Percentiles rank a stretch among this genome's conserved stretches.
These are phyloP conservation scores for Pseudomugil gertrudae DNA, from an alignment of 2,797 vertebrate species.

Conservation along the genomic window DNA sequence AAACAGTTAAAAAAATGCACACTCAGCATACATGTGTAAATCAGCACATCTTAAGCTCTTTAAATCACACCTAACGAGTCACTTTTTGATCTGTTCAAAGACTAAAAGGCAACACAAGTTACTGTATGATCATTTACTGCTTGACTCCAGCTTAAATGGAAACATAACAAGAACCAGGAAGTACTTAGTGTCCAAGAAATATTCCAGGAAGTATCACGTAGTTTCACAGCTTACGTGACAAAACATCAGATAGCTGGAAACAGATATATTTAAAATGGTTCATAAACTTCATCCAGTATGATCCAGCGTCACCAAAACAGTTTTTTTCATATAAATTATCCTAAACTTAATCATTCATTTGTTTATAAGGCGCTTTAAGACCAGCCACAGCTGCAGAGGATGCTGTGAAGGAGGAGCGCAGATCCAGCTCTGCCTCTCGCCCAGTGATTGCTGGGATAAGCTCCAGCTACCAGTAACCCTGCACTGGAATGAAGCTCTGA, in stretches of 20 bases:
- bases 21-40: too few species aligned
- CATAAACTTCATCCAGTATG: too few species aligned
- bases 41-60: background rate
- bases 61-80: background rate
- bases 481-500: too few species aligned
- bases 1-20: background rate
- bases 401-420: too few species aligned
- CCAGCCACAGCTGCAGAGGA: too few species aligned
- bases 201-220: background rate
- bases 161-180: conserved; percentile 24
- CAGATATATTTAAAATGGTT: too few species aligned
- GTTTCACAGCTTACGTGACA: background rate
- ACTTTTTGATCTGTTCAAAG: conserved; percentile 1
- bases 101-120: background rate
- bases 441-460: too few species aligned
- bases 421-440: too few species aligned
- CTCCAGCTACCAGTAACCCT: too few species aligned
- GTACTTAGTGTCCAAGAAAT: background rate
- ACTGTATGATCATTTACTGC: background rate
- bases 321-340: too few species aligned
- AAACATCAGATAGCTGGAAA: background rate
- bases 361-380: too few species aligned
- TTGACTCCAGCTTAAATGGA: conserved; percentile 7
- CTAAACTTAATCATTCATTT: background rate
- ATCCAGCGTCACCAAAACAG: too few species aligned